These are phyloP conservation scores for Diuraphis noxia DNA, from an alignment of 1,140 invertebrate genomes.

Conservation along the genomic window DNA sequence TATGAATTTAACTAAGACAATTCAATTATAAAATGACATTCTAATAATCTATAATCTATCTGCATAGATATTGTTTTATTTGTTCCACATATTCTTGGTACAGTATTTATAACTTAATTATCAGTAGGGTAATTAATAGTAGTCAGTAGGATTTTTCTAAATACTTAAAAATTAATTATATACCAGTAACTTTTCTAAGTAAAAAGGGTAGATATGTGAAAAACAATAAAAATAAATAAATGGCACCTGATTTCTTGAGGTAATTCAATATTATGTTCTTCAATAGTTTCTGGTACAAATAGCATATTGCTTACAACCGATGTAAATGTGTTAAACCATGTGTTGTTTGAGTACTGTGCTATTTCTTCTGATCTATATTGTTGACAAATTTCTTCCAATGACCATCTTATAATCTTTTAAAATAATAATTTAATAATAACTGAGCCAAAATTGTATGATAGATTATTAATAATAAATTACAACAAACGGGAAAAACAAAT, in stretches of 20 bases:
- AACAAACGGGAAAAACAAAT: background rate
- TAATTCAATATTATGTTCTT: slow-evolving; percentile 32
- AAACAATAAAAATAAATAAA: background rate
- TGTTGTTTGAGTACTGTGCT: slow-evolving; percentile 39
- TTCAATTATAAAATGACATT: background rate
- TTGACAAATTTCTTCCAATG: slow-evolving; percentile 44
- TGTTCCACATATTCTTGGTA: too few relatives aligned
- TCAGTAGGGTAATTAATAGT: background rate
- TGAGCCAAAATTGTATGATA: background rate
- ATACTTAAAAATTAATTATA: background rate
- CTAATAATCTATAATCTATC: background rate
- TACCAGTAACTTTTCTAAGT: background rate
- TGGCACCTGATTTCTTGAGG: slow-evolving; percentile 14
- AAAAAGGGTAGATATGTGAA: background rate
- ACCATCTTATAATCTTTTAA: slow-evolving; percentile 35
- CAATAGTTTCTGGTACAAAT: slow-evolving; percentile 11
- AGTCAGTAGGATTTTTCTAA: background rate
- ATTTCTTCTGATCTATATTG: slow-evolving; percentile 38
- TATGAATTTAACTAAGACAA: background rate
- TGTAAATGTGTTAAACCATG: slow-evolving; percentile 44
- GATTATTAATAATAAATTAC: background rate
- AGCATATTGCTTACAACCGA: slow-evolving; percentile 19
- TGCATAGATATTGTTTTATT: background rate
- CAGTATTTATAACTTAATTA: background rate
- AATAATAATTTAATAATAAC: background rate